Conservation (phyloP, 2,113 vertebrate genomes). For the Rhynchopsitta pachyrhyncha region DNA sequence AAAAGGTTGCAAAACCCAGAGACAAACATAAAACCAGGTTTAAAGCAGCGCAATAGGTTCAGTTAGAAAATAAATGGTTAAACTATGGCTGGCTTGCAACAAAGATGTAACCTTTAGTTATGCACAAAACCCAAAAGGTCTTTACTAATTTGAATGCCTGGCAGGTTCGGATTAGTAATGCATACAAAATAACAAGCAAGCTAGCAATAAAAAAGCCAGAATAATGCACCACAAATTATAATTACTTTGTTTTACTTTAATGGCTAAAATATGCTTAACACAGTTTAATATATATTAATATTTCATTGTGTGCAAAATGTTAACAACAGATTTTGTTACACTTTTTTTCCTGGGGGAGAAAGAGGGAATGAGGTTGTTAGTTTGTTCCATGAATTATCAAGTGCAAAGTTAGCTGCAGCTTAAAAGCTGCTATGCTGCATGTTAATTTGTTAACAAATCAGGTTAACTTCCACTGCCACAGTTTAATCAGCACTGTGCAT, state of each 20-base stretch:
- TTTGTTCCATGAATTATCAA: constrained; percentile 6
- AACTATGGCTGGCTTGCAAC: not conserved
- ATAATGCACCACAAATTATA: not conserved
- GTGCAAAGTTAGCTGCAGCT: not conserved
- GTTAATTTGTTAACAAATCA: constrained; percentile 50
- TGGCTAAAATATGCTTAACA: not conserved
- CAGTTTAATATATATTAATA: not conserved
- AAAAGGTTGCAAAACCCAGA: not conserved
- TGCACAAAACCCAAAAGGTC: not conserved
- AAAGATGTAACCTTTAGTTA: not conserved
- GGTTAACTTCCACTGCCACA: not conserved
- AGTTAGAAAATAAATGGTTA: not conserved
- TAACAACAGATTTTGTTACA: not conserved
- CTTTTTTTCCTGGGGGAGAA: not conserved
- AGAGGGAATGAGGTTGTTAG: not conserved
- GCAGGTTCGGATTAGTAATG: not conserved
- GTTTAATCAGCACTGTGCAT: constrained; percentile 2
- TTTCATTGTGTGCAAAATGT: not conserved
- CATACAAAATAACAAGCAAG: not conserved
- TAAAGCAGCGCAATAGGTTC: not conserved
- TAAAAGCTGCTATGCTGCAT: not conserved
- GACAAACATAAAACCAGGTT: not conserved
- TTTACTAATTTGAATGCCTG: not conserved
- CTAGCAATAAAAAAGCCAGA: not conserved
- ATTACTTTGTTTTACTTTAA: not conserved